Evolutionary conservation across 2,888 invertebrate species (phyloP).

Genomic region (Orthosia gothica): DNA sequence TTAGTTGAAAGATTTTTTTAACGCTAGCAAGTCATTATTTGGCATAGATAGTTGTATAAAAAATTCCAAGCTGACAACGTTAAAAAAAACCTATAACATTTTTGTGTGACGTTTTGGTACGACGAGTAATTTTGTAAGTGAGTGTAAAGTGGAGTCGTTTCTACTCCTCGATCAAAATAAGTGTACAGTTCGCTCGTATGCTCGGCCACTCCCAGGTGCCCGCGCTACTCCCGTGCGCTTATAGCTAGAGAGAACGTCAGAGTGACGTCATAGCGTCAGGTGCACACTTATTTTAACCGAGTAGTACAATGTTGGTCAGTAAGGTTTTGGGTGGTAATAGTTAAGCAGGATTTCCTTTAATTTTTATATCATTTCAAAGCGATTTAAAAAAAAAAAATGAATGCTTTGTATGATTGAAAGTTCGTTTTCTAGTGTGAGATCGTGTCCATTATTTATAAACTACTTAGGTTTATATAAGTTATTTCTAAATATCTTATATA

Average conservation of each 20-base stretch:
- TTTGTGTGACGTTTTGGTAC: not conserved
- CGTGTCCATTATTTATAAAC: conserved; percentile 51
- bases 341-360: conserved; percentile 8
- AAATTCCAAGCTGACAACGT: conserved; percentile 5
- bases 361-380: conserved; percentile 23
- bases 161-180: no score
- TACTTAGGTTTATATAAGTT: conserved; percentile 39
- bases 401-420: conserved; percentile 6
- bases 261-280: no score
- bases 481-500: conserved; percentile 53
- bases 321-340: not conserved
- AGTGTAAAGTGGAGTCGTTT: not conserved
- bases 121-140: conserved; percentile 46
- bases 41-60: not conserved
- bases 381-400: no score
- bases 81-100: not conserved
- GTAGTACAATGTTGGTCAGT: not conserved
- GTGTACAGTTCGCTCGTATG: no score
- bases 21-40: not conserved
- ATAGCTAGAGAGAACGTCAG: no score
- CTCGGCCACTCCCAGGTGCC: no score
- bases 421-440: conserved; percentile 33
- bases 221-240: no score
- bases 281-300: no score
- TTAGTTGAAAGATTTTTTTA: conserved; percentile 4